A percentile compares a stretch with the other conserved stretches of the same genome.
Conservation (phyloP, 2,113 vertebrate genomes). For the Aldabrachelys gigantea region DNA sequence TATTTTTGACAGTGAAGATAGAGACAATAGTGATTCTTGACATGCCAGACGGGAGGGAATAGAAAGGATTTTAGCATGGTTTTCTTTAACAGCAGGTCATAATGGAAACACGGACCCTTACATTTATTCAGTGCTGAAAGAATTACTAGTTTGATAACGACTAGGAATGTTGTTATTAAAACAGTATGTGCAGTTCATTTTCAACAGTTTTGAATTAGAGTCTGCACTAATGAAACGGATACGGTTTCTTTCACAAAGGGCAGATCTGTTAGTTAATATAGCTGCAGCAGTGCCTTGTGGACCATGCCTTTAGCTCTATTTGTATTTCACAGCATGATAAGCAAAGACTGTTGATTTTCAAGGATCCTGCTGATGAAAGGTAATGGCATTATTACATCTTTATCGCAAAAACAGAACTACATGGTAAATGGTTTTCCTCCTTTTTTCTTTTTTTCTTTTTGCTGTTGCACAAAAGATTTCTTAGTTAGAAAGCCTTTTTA, state of each 20-base stretch:
- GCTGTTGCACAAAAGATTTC: slow-evolving; percentile 77
- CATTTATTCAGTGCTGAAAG: slow-evolving; percentile 83
- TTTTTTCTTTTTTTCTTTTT: background rate
- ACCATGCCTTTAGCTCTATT: slow-evolving; percentile 88
- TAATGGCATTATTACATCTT: slow-evolving; percentile 90
- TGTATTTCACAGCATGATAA: slow-evolving; percentile 89
- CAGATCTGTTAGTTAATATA: slow-evolving; percentile 89
- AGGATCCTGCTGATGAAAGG: slow-evolving; percentile 89
- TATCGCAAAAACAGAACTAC: slow-evolving; percentile 84
- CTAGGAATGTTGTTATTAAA: slow-evolving; percentile 89
- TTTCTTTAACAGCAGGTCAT: slow-evolving; percentile 83
- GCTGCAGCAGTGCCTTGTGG: slow-evolving; percentile 82
- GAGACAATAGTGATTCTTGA: slow-evolving; percentile 57
- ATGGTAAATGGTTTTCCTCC: slow-evolving; percentile 76
- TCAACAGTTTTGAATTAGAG: slow-evolving; percentile 91
- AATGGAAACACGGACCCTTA: slow-evolving; percentile 79
- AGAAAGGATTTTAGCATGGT: slow-evolving; percentile 72
- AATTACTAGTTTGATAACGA: slow-evolving; percentile 87
- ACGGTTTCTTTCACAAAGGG: slow-evolving; percentile 89
- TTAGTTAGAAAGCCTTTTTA: slow-evolving; percentile 75
- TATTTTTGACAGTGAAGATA: slow-evolving; percentile 31
- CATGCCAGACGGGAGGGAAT: slow-evolving; percentile 59
- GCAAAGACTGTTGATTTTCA: slow-evolving; percentile 90
- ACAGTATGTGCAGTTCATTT: slow-evolving; percentile 89
- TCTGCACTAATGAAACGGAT: slow-evolving; percentile 88